Evolutionary conservation across 2,113 vertebrate species (phyloP).

Genomic region (Gasterosteus aculeatus): DNA sequence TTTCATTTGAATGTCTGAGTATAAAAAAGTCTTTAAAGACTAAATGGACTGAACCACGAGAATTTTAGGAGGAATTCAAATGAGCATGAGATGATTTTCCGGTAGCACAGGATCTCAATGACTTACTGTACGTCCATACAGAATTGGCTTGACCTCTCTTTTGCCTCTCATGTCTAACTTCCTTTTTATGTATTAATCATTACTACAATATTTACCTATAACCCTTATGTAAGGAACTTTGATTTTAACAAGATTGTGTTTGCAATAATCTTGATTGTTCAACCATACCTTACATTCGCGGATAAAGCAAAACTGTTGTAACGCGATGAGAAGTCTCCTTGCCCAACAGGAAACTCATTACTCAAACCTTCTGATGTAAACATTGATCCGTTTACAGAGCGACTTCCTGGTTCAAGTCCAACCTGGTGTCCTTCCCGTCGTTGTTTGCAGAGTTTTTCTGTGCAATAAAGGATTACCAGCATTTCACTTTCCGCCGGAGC

Average conservation of each 20-base stretch:
- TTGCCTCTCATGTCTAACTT: background rate
- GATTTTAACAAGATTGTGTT: background rate
- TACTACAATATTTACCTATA: background rate
- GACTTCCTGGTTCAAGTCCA: background rate
- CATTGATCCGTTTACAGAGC: background rate
- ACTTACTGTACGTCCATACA: background rate
- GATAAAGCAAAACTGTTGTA: background rate
- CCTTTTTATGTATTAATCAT: background rate
- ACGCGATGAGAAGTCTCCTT: background rate
- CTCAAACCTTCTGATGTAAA: background rate
- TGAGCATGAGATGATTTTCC: background rate
- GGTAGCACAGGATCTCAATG: background rate
- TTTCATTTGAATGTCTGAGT: background rate
- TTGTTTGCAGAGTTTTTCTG: background rate
- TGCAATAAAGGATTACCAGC: conserved; percentile 1
- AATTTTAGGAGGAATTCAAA: background rate
- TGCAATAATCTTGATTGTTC: background rate
- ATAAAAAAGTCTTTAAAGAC: background rate
- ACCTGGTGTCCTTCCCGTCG: background rate
- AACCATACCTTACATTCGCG: background rate
- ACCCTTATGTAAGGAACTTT: background rate
- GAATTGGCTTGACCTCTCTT: background rate
- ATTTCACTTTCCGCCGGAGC: background rate
- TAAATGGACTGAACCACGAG: background rate
- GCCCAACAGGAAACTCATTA: background rate